These are phyloP conservation scores for Scaptomyza tumidula DNA, from an alignment of 2,888 invertebrate genomes.

Conservation along the genomic window DNA sequence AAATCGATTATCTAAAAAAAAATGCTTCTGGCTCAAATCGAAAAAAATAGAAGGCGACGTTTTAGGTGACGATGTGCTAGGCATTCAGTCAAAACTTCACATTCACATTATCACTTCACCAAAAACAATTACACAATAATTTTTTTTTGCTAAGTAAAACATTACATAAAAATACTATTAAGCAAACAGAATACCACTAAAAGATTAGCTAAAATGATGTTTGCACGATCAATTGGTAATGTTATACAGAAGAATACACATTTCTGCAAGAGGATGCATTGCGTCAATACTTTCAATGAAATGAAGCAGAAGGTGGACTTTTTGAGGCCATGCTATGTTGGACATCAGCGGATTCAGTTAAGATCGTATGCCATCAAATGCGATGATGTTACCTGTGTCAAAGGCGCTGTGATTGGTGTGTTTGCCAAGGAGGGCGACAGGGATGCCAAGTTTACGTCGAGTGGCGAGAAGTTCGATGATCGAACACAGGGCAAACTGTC, in stretches of 20 bases:
- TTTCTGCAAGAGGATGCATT: constrained; percentile 19
- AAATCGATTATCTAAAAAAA: too few species aligned
- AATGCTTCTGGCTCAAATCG: too few species aligned
- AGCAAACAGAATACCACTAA: neutral
- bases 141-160: constrained; percentile 6
- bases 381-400: constrained; percentile 60
- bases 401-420: constrained; percentile 86
- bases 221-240: constrained; percentile 32
- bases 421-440: constrained; percentile 85
- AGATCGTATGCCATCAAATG: constrained; percentile 23
- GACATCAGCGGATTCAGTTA: neutral
- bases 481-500: constrained; percentile 85
- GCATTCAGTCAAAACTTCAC: neutral
- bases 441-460: constrained; percentile 84
- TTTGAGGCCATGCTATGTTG: neutral
- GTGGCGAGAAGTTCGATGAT: constrained; percentile 85
- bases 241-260: constrained; percentile 12
- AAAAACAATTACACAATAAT: constrained; percentile 21
- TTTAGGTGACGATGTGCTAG: neutral
- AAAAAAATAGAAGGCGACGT: constrained; percentile 20
- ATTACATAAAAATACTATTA: constrained; percentile 21
- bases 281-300: neutral
- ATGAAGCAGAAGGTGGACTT: too few species aligned
- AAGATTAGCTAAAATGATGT: constrained; percentile 34
- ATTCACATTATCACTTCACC: constrained; percentile 21